Conservation (phyloP, 2,797 vertebrate genomes). For the Aythya fuligula region DNA sequence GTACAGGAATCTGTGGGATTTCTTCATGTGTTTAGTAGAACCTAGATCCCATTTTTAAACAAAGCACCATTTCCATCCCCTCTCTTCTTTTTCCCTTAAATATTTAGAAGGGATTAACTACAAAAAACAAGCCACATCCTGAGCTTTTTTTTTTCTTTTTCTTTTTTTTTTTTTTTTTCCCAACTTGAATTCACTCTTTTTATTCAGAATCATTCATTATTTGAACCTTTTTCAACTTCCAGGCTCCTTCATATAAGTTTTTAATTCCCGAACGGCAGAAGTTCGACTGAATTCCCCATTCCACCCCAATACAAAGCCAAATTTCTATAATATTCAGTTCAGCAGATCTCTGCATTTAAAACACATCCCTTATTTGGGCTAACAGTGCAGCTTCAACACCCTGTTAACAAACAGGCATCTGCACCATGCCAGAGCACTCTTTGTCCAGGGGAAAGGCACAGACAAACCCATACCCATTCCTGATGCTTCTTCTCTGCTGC, state of each 20-base stretch:
- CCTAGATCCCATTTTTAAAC: not conserved
- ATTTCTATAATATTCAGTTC: not conserved
- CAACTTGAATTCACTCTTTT: not conserved
- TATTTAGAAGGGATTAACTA: conserved; percentile 32
- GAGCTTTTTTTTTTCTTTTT: not conserved
- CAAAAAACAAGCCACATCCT: conserved; percentile 11
- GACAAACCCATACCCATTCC: not conserved
- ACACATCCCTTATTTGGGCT: not conserved
- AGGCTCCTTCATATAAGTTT: not conserved
- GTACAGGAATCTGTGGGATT: not conserved
- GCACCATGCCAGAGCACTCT: not conserved
- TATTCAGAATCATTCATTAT: not conserved
- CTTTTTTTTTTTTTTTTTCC: not conserved
- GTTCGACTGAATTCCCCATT: not conserved
- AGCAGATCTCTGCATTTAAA: not conserved
- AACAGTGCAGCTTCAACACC: not conserved
- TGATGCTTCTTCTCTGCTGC: not conserved
- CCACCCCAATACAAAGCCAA: not conserved
- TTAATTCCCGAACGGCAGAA: not conserved
- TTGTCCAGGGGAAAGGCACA: not conserved
- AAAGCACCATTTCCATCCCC: not conserved
- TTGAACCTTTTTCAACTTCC: not conserved
- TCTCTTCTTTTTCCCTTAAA: not conserved
- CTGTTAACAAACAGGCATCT: not conserved
- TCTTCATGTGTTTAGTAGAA: not conserved